Percentiles rank a stretch among this genome's conserved stretches.
Evolutionary conservation across 2,797 vertebrate species (phyloP).

Genomic region (Phylloscopus collybita): DNA sequence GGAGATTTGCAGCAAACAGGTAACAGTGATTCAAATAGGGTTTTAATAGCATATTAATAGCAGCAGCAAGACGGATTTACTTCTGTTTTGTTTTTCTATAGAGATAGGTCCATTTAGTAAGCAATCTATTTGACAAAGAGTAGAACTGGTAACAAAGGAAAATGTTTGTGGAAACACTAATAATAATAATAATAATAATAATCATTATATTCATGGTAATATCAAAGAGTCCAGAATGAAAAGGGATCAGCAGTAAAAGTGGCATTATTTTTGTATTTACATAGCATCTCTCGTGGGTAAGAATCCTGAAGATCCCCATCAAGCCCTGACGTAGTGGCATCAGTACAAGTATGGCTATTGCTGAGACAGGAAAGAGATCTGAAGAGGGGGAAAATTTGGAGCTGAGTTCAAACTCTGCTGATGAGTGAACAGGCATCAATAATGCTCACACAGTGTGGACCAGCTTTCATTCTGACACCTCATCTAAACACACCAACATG

Average conservation of each 20-base stretch:
- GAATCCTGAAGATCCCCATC: background rate
- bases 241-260: background rate
- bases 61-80: background rate
- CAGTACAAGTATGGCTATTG: background rate
- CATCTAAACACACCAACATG: background rate
- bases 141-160: constrained; percentile 7
- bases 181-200: background rate
- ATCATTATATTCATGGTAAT: background rate
- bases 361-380: background rate
- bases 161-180: background rate
- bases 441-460: background rate
- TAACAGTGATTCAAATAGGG: constrained; percentile 21
- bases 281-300: background rate
- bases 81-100: background rate
- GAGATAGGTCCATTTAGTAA: constrained; percentile 28
- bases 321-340: background rate
- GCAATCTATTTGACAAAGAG: constrained; percentile 25
- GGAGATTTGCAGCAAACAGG: constrained; percentile 4
- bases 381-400: background rate
- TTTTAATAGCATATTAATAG: constrained; percentile 35
- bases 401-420: background rate
- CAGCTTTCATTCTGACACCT: constrained; percentile 32
- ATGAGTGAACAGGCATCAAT: background rate
- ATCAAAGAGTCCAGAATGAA: background rate
- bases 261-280: background rate